Base-by-base conservation (phyloP, 2,888 invertebrate species). In the Exephanes ischioxanthus region DNA sequence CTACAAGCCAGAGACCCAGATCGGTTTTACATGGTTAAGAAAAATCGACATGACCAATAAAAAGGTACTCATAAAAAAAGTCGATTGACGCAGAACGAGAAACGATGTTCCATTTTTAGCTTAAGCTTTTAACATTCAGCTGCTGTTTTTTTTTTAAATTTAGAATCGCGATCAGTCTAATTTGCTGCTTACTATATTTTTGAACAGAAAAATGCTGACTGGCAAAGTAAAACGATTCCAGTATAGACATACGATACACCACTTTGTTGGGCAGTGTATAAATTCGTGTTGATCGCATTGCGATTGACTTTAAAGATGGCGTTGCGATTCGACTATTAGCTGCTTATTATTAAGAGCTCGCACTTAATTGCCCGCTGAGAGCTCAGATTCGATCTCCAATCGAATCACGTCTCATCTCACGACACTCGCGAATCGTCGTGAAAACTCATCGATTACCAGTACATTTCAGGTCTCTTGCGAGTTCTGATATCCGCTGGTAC, bases 161-260 rank as follows among this genome's bases (percentile, higher is more conserved):
- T 26, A 0, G 2, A 26, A 26, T 26, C 26, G 3, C 1, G 30
- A 30, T 30, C 30, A 30, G 30, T 4, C 30, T 3, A 30, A 30
- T 30, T 30, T 30, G 3, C 30, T 30, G 30, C 1, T 30, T 30
- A 30, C 30, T 30, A 30, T 30, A 0, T 1, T 30, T 30, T 30
- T 4, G 30, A 30, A 30, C 30, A 30, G 30, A 30, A 30, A 30
- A 30, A 30, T 30, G 4, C 30, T 30, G 4, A 1, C 30, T 4
- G 30, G 30, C 30, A 30, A 30, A 30, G 30, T 30, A 30, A 30
- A 26, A 30, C 30, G 3, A 30, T 30, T 1, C 30, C 30, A 3
- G 61, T 70, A 37, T 37, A 82, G 81, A 85, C 80, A 75, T 78
- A 73, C 77, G 72, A 73, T 81, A 73, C 78, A 81, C 80, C 84